Base-by-base conservation (phyloP, 2,113 vertebrate species). In the Rissa tridactyla region DNA sequence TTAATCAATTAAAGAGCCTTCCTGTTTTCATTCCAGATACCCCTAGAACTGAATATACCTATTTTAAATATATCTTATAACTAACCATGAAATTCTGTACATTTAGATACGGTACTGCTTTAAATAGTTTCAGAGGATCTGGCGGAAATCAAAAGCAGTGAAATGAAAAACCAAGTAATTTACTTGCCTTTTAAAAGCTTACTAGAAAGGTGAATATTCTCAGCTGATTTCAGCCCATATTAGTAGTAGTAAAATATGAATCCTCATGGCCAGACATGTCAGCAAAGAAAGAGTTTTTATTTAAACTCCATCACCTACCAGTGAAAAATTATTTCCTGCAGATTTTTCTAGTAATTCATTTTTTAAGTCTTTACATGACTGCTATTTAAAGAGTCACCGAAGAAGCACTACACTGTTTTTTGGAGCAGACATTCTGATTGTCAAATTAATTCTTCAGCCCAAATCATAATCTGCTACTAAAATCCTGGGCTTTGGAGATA, bases 161-260 rank as follows among this genome's bases (percentile, higher is more conserved):
- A 88, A 90, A 93, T 72, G 36, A 93, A 91, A 93, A 91, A 91
- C 64, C 5, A 87, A n/a, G 46, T n/a, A 18, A 91, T 88, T 85
- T 76, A 70, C 30, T 65, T 82, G 36, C 57, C 30, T 94, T 93
- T 80, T 85, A 70, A 94, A 91, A 88, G 18, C 27, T 69, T 85
- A 19, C 22, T 72, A 46, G 15, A 82, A 95, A 76, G 46, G 62
- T 73, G 62, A 88, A 66, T 86, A 85, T 58, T 83, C 68, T 77
- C 22, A 70, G 8, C 13, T 80, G 54, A 65, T 80, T 93, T 82
- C 78, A 80, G 38, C 3, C 54, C 23, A 42, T 82, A 51, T 49
- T 65, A 66, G 42, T 32, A 46, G 42, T 29, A 23, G 22, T 73
- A 81, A 96, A 88, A 91, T 77, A 87, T 30, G 34, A 88, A 58